Conservation (phyloP, 35 echinoderm and acorn worm species). For the Ptychodera flava region DNA sequence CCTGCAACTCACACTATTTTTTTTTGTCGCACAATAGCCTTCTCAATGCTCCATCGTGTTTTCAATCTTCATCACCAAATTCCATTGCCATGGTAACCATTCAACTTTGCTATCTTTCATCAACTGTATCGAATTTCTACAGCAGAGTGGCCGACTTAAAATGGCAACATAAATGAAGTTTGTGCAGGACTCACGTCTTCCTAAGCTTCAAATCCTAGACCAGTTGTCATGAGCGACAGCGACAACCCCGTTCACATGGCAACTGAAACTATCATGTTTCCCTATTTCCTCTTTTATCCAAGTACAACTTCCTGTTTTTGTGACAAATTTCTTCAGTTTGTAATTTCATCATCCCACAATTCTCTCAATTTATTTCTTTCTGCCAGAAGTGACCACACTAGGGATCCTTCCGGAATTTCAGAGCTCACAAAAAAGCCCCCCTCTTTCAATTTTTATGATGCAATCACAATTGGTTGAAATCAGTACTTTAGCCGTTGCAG, state of each 20-base stretch:
- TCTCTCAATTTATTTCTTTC: not conserved
- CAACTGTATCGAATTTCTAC: not conserved
- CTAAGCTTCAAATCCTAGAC: not conserved
- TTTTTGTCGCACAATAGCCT: no score
- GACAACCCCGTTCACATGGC: not conserved
- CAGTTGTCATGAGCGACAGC: not conserved
- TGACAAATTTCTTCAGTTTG: not conserved
- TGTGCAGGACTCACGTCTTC: no score
- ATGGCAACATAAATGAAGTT: no score
- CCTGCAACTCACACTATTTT: no score
- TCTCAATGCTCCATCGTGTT: no score
- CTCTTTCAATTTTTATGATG: no score
- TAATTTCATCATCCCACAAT: not conserved
- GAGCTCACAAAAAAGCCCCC: no score
- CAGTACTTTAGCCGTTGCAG: no score
- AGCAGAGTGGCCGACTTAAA: no score
- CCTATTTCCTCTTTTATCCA: not conserved
- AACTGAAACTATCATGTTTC: not conserved
- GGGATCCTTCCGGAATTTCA: not conserved
- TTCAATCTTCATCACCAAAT: not conserved
- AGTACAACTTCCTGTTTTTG: slow-evolving; percentile 1
- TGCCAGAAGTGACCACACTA: not conserved
- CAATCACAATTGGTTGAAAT: no score
- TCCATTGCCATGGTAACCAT: not conserved
- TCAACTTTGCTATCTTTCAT: not conserved